phyloP scores from a whole-genome alignment of 2,113 vertebrate species.

The Psophia crepitans region DNA sequence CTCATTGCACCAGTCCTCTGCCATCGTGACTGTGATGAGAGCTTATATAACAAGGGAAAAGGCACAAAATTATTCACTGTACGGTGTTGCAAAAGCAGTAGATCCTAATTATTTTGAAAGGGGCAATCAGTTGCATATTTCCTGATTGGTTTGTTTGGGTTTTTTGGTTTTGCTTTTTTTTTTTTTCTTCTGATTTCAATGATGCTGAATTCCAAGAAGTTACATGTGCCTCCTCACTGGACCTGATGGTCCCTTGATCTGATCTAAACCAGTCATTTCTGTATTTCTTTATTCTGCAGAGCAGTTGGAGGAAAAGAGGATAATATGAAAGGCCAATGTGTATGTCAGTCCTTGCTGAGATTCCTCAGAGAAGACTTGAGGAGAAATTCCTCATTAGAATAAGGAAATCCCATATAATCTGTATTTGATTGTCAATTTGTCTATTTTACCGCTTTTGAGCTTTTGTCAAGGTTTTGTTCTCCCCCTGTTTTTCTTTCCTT shows the following conservation, averaged over 20 bases:
- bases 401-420: background rate
- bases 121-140: background rate
- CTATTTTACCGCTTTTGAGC: background rate
- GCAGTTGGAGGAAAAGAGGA: background rate
- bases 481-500: fast-evolving
- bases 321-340: background rate
- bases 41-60: background rate
- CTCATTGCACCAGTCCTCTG: background rate
- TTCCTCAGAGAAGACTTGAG: background rate
- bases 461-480: background rate
- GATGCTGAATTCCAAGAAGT: background rate
- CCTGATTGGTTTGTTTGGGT: too few species aligned
- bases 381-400: background rate
- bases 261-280: background rate
- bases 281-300: background rate
- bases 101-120: background rate
- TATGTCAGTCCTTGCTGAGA: background rate
- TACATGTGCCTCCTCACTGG: background rate
- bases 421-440: background rate
- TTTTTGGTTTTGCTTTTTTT: too few species aligned
- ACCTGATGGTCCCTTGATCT: background rate
- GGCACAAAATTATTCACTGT: background rate
- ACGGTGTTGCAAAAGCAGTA: background rate
- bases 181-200: background rate
- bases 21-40: background rate